Conservation (phyloP, 2,113 vertebrate genomes). For the Cygnus atratus region DNA sequence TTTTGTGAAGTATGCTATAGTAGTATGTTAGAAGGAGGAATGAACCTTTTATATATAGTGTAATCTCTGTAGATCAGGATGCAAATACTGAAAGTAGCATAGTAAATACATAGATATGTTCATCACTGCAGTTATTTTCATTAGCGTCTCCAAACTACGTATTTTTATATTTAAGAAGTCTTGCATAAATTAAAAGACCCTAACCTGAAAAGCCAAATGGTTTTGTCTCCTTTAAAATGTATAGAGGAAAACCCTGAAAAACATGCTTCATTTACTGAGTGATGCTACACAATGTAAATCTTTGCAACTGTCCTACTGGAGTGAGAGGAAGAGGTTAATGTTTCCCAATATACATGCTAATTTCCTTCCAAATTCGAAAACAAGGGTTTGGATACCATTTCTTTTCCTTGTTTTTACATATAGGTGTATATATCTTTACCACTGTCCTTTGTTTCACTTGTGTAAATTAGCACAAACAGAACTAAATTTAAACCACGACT, state of each 20-base stretch:
- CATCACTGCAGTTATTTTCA: constrained; percentile 56
- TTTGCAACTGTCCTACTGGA: constrained; percentile 11
- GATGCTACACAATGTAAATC: constrained; percentile 13
- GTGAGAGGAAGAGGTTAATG: constrained; percentile 23
- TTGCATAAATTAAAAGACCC: constrained; percentile 16
- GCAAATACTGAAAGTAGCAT: constrained; percentile 33
- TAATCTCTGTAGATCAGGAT: constrained; percentile 39
- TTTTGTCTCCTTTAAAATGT: constrained; percentile 53
- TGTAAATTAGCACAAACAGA: not conserved
- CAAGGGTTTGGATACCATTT: not conserved
- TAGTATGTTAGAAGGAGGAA: not conserved
- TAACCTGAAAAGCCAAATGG: constrained; percentile 30
- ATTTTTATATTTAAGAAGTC: constrained; percentile 69
- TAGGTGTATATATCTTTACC: not conserved
- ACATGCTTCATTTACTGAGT: constrained; percentile 69
- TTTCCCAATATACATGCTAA: not conserved
- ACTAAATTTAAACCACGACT: not conserved
- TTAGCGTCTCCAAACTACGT: constrained; percentile 38
- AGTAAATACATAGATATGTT: constrained; percentile 19
- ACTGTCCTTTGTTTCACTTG: not conserved
- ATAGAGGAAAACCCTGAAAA: constrained; percentile 36
- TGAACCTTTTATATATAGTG: not conserved
- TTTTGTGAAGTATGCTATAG: constrained; percentile 55
- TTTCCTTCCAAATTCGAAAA: not conserved
- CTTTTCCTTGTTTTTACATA: not conserved